Evolutionary conservation across 2,797 vertebrate species (phyloP).

Genomic region (Tenualosa thibaudeaui): DNA sequence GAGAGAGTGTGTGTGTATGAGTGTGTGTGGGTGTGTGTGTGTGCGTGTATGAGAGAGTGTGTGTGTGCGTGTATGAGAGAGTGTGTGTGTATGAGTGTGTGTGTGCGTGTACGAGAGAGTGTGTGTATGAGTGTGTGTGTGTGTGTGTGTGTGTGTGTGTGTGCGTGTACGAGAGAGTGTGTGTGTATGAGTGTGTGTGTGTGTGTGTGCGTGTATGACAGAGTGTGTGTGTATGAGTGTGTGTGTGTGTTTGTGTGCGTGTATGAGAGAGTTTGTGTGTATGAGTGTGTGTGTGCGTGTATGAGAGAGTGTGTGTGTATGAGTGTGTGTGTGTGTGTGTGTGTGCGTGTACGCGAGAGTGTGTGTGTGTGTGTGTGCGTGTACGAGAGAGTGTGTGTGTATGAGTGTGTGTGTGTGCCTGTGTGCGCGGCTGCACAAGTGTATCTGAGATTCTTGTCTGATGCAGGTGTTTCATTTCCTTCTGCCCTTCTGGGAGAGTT

Average conservation of each 20-base stretch:
- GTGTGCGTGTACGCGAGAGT: not conserved
- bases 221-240: too few species aligned
- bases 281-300: not conserved
- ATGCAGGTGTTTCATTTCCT: constrained; percentile 4
- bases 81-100: too few species aligned
- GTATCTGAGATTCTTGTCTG: not conserved
- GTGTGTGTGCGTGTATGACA: not conserved
- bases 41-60: too few species aligned
- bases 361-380: not conserved
- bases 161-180: too few species aligned
- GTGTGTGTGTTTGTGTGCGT: too few species aligned
- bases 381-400: too few species aligned
- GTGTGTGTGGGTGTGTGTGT: not conserved
- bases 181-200: not conserved
- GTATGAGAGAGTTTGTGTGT: too few species aligned
- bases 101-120: too few species aligned
- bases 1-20: too few species aligned
- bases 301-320: too few species aligned
- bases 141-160: not conserved
- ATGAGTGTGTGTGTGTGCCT: not conserved
- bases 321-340: not conserved
- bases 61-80: too few species aligned
- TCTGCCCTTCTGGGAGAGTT: not conserved
- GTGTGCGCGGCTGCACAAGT: not conserved
- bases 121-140: too few species aligned